Base-by-base conservation (phyloP, 2,113 vertebrate species). In the Toxotes chatareus region DNA sequence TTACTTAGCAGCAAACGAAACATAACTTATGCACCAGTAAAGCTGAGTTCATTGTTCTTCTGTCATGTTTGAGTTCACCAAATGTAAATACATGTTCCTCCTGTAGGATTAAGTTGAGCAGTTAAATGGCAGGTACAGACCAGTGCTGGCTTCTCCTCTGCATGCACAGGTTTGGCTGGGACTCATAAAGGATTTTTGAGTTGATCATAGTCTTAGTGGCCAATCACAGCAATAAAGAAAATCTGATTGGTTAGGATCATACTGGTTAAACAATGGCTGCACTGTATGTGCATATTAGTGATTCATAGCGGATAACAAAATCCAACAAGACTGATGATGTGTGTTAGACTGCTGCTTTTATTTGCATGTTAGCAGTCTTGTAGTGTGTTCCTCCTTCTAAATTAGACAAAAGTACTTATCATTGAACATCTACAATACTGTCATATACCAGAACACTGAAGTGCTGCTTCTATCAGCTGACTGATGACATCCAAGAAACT, bases 161-260 rank as follows among this genome's bases (percentile, higher is more conserved):
- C 64, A 46, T 53, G 47, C 66, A 76, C 55, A 68, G 17, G 46
- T 75, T 79, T 63, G 57, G 12, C 44, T 36, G 64, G 10, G 44
- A 56, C 5, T 1, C 7, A 69, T 44, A 38, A 34, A 32, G 23
- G 59, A 75, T 82, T 56, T 46, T 16, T 47, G 21, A 47, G 14
- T 19, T n/a, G 63, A 71, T 78, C 40, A 2, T 10, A 3, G 46
- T 47, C 21, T n/a, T 55, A 75, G 21, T 59, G 44, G 44, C 46
- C 51, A 69, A 60, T 74, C 60, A 38, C 53, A 72, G 60, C 38
- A 60, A 51, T 64, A 70, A 80, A 57, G 76, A 63, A 68, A 69
- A 31, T 80, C 56, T 27, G 16, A n/a, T 53, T 38, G 34, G n/a
- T 47, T 6, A 21, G 44, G 47, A 73, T 63, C 56, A 69, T 21